Percentiles rank a stretch among this genome's conserved stretches.
Evolutionary conservation across 2,797 vertebrate genomes (phyloP).

Genomic region (Setipinna tenuifilis): DNA sequence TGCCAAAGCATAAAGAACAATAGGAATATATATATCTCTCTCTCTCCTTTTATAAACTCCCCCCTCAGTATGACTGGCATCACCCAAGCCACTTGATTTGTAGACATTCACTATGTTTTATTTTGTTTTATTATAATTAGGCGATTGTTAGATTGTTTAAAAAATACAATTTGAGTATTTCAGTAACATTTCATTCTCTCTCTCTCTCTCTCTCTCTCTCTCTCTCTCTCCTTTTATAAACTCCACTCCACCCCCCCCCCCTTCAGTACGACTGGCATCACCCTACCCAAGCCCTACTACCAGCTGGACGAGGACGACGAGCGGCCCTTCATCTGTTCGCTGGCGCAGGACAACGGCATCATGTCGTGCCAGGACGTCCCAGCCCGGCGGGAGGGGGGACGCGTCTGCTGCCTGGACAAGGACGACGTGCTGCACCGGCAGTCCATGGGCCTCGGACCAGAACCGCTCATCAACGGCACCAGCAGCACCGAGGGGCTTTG

Average conservation of each 20-base stretch:
- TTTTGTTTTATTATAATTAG: too few relatives aligned
- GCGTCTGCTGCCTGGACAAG: constrained; percentile 90
- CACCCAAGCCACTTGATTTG: too few relatives aligned
- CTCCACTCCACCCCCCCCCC: not conserved
- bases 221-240: not conserved
- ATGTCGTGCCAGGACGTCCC: constrained; percentile 93
- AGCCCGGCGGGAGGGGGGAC: constrained; percentile 84
- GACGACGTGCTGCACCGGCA: constrained; percentile 87
- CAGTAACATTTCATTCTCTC: not conserved
- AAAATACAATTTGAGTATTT: too few relatives aligned
- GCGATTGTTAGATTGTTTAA: too few relatives aligned
- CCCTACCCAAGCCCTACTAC: constrained; percentile 89
- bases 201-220: not conserved
- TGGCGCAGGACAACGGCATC: constrained; percentile 95
- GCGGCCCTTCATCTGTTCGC: constrained; percentile 95
- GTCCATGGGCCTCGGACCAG: constrained; percentile 74
- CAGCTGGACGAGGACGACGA: constrained; percentile 92
- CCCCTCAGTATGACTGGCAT: too few relatives aligned
- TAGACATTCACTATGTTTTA: too few relatives aligned
- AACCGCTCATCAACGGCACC: constrained; percentile 84
- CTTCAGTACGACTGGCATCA: constrained; percentile 83
- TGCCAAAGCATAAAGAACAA: too few relatives aligned
- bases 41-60: not conserved
- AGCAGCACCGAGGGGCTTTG: constrained; percentile 79
- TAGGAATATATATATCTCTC: too few relatives aligned